Evolutionary conservation across 2,888 invertebrate genomes (phyloP), one percentile per base, ranked within the genome.

Genomic region (Petrophora chlorosata): DNA sequence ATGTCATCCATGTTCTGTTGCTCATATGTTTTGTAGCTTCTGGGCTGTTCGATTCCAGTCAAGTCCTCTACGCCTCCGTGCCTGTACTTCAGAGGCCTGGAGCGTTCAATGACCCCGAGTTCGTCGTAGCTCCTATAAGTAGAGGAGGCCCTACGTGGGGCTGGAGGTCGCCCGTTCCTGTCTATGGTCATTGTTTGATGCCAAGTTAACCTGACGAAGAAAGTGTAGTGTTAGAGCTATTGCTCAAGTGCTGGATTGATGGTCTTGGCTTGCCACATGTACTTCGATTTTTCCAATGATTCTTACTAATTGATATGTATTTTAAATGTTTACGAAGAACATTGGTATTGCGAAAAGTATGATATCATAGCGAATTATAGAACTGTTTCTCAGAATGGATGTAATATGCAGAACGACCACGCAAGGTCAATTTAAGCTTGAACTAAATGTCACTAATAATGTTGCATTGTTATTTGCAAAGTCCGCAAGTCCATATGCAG

Each of bases 91-190:
- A 89, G 63, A 1, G 87, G 85, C 62, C 73, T 82, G 3, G 77
- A 76, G 22, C 82, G 76, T 47, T 90, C 89, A 36, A 86, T 79
- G 8, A 70, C 67, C 5, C 87, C 89, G 3, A 90, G 83, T 55
- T 90, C 88, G 47, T 90, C 85, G 61, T 91, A 91, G 61, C 91
- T 91, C 56, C 89, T 79, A 65, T 91, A 91, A 2, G 90, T 90
- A 5, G 89, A 89, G 9, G 85, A 73, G 3, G 79, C 79, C 29
- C 89, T 76, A 36, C 86, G 76, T 0, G 89, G 89, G 9, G 89
- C 79, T 10, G 89, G 89, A 3, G 89, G 89, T 25, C 81, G 73
- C 46, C 88, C 89, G 39, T 83, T 80, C 74, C 74, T 77, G 65
- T 89, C 89, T 70, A 89, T 82, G 49, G 87, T 89, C 89, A 89